Evolutionary conservation across 2,888 invertebrate species (phyloP).

Genomic region (Nysson spinosus): DNA sequence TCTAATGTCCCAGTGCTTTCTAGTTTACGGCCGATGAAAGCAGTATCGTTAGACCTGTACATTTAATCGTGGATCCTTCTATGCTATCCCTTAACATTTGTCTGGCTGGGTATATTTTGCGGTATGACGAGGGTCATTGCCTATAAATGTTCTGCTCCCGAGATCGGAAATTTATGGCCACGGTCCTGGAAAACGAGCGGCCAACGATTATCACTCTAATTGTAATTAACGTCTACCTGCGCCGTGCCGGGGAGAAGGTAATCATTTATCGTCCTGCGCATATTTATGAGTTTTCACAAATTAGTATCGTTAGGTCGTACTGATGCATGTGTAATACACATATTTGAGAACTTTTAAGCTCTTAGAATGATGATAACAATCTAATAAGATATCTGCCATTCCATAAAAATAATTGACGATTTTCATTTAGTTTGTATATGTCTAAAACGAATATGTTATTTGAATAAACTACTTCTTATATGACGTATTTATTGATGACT

Average conservation of each 20-base stretch:
- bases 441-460: too few relatives aligned
- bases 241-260: conserved; percentile 23
- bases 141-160: conserved; percentile 48
- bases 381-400: too few relatives aligned
- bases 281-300: conserved; percentile 51
- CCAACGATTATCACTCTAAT: conserved; percentile 55
- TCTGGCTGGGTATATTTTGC: conserved; percentile 30
- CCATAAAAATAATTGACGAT: too few relatives aligned
- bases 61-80: conserved; percentile 33
- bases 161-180: conserved; percentile 48
- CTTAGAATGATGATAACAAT: too few relatives aligned
- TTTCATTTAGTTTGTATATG: too few relatives aligned
- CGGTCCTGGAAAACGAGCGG: conserved; percentile 47
- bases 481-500: too few relatives aligned
- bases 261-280: conserved; percentile 49
- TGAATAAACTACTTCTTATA: too few relatives aligned
- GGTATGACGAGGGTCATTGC: conserved; percentile 36
- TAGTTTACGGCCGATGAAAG: conserved; percentile 41
- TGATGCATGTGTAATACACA: conserved; percentile 20
- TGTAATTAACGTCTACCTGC: conserved; percentile 54
- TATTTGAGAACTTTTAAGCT: too few relatives aligned
- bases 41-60: conserved; percentile 27
- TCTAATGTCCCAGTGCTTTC: conserved; percentile 14
- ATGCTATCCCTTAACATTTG: conserved; percentile 1
- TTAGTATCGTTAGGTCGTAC: conserved; percentile 43